Evolutionary conservation across 2,113 vertebrate genomes (phyloP).

Genomic region (Atlantisia rogersi): DNA sequence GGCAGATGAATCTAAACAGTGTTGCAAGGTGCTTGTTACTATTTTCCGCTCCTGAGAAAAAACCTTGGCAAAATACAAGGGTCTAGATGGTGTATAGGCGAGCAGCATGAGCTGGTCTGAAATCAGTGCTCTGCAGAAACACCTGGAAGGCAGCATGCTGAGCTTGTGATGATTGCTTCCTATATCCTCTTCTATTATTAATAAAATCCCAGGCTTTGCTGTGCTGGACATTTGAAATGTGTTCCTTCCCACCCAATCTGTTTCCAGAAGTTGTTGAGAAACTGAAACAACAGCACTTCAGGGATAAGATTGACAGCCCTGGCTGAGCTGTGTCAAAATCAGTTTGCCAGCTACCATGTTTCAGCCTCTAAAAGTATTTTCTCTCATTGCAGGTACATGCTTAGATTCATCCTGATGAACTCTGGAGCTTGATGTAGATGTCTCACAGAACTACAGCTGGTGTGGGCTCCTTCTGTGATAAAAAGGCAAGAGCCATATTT

Average conservation of each 20-base stretch:
- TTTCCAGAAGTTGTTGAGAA: background rate
- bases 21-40: background rate
- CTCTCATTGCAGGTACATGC: background rate
- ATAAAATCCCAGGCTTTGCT: background rate
- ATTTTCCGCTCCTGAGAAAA: slow-evolving; percentile 1
- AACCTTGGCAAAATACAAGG: background rate
- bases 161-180: background rate
- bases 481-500: background rate
- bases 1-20: background rate
- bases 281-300: background rate
- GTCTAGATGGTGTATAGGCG: background rate
- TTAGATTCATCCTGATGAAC: background rate
- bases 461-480: background rate
- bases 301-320: background rate
- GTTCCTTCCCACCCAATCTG: background rate
- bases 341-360: background rate
- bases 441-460: background rate
- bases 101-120: background rate
- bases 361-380: background rate
- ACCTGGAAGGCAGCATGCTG: background rate
- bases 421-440: background rate
- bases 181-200: background rate
- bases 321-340: background rate
- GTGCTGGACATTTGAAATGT: background rate
- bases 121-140: background rate